Evolutionary conservation across 2,888 invertebrate species (phyloP).

Genomic region (Athripsodes cinereus): DNA sequence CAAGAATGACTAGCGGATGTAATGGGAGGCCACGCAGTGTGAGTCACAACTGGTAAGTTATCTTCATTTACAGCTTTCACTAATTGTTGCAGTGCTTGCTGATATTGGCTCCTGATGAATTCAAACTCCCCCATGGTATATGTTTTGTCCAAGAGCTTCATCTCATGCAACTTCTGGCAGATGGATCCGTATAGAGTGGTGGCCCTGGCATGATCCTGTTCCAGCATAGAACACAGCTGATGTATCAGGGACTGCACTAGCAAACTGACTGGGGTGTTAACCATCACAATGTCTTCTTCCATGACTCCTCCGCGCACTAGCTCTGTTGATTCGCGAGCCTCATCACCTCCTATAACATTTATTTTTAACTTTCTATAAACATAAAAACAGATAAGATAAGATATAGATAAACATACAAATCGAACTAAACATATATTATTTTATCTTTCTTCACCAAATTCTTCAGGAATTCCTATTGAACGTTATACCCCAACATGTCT

Average conservation of each 20-base stretch:
- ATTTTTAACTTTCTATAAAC: too few species aligned
- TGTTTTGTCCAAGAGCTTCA: conserved; percentile 65
- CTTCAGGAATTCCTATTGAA: too few species aligned
- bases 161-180: conserved; percentile 60
- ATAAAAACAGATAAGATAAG: too few species aligned
- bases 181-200: conserved; percentile 59
- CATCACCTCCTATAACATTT: too few species aligned
- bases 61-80: conserved; percentile 54
- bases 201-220: conserved; percentile 53
- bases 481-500: too few species aligned
- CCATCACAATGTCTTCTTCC: conserved; percentile 31
- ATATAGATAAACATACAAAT: too few species aligned
- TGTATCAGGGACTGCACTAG: conserved; percentile 65
- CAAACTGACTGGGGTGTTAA: conserved; percentile 58
- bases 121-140: conserved; percentile 66
- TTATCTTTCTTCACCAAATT: too few species aligned
- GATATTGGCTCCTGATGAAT: conserved; percentile 61
- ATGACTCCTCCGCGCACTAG: conserved; percentile 9
- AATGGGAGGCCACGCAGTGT: conserved; percentile 47
- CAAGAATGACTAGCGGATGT: conserved; percentile 45
- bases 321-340: conserved; percentile 12
- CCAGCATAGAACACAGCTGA: conserved; percentile 59
- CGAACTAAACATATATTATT: too few species aligned
- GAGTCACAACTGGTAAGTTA: conserved; percentile 46
- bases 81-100: conserved; percentile 58